Conservation (phyloP, 2,888 invertebrate genomes). For the Camponotus fellah region DNA sequence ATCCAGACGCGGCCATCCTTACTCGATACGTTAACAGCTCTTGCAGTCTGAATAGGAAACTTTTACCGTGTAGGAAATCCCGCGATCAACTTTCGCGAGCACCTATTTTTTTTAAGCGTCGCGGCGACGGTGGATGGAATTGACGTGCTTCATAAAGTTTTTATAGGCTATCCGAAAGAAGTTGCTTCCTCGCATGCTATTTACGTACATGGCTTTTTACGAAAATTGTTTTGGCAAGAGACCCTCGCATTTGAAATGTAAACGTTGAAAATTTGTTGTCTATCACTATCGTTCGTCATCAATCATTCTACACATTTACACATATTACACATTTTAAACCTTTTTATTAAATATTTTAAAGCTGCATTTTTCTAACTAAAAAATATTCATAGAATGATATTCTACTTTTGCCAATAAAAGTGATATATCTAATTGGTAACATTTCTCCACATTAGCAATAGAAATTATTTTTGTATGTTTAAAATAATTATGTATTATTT, state of each 20-base stretch:
- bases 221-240: constrained; percentile 55
- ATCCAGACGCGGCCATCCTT: constrained; percentile 54
- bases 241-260: constrained; percentile 23
- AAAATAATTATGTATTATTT: background rate
- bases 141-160: constrained; percentile 62
- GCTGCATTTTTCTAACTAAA: background rate
- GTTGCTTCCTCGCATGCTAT: constrained; percentile 44
- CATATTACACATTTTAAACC: background rate
- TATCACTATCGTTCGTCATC: constrained; percentile 17
- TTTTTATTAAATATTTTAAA: background rate
- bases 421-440: background rate
- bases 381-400: background rate
- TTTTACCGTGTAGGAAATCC: constrained; percentile 70
- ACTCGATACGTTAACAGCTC: constrained; percentile 65
- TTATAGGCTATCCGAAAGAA: constrained; percentile 51
- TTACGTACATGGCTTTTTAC: constrained; percentile 46
- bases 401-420: background rate
- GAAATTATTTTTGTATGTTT: background rate
- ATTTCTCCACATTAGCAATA: background rate
- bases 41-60: constrained; percentile 68
- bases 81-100: constrained; percentile 60
- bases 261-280: constrained; percentile 37
- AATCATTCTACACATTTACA: background rate
- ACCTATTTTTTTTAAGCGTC: constrained; percentile 52
- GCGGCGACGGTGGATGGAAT: constrained; percentile 59